phyloP scores from a whole-genome alignment of 2,113 vertebrate species.

The Hucho hucho region DNA sequence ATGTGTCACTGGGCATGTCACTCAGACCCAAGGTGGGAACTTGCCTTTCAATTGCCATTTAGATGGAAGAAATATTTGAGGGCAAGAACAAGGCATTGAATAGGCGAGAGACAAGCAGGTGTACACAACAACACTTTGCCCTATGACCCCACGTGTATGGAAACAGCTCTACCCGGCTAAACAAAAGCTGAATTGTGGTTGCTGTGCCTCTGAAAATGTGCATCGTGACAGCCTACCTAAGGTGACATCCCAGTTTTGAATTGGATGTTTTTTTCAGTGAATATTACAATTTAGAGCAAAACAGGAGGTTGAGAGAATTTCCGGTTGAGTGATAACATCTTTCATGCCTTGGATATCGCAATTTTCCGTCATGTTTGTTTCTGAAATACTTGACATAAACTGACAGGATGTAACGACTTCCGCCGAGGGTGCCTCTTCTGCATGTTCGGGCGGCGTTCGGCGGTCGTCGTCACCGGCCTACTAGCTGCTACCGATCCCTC shows the following conservation, averaged over 20 bases:
- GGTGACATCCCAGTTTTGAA: too few species aligned
- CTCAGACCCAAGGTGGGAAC: neutral
- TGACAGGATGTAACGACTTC: too few species aligned
- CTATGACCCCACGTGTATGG: neutral
- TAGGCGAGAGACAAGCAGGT: neutral
- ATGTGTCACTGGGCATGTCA: conserved; percentile 8
- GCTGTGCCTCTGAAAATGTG: neutral
- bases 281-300: too few species aligned
- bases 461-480: too few species aligned
- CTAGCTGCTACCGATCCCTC: too few species aligned
- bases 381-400: neutral
- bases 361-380: neutral
- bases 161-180: neutral
- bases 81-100: neutral
- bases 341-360: neutral
- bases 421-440: too few species aligned
- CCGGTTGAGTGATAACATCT: too few species aligned
- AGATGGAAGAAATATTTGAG: neutral
- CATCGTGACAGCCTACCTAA: too few species aligned
- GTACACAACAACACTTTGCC: neutral
- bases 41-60: neutral
- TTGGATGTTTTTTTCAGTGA: too few species aligned
- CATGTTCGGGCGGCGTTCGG: too few species aligned
- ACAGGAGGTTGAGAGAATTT: too few species aligned
- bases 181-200: too few species aligned